phyloP scores from a whole-genome alignment of 2,797 vertebrate species.

The Leptatherina wallacei region DNA sequence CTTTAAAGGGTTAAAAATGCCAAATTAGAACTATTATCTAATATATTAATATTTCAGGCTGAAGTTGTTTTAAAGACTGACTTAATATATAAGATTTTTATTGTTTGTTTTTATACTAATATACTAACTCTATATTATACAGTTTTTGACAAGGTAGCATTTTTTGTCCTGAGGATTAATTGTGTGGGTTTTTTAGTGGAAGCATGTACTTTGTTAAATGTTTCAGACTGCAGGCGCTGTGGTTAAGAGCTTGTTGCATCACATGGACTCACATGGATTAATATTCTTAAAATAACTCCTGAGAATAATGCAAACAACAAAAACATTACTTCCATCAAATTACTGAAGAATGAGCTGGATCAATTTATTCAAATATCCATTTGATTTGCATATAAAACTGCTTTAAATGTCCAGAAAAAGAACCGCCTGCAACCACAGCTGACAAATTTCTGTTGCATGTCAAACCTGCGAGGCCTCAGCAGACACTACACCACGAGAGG shows the following conservation, averaged over 20 bases:
- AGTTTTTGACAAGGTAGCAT: too few relatives aligned
- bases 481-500: slow-evolving; percentile 28
- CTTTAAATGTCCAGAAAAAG: background rate
- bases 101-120: too few relatives aligned
- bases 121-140: too few relatives aligned
- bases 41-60: too few relatives aligned
- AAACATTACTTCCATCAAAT: background rate
- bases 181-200: too few relatives aligned
- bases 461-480: slow-evolving; percentile 9
- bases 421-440: background rate
- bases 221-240: background rate
- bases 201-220: background rate
- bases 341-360: background rate
- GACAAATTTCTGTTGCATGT: slow-evolving; percentile 22
- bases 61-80: too few relatives aligned
- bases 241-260: background rate
- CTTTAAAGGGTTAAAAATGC: too few relatives aligned
- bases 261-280: slow-evolving; percentile 11
- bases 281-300: background rate
- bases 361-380: background rate
- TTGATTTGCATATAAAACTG: background rate
- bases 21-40: too few relatives aligned
- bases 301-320: background rate
- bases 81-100: too few relatives aligned
- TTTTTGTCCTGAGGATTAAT: too few relatives aligned